Percentiles rank a stretch among this genome's conserved stretches.
Conservation (phyloP, 1,140 invertebrate species). For the Saccostrea echinata region DNA sequence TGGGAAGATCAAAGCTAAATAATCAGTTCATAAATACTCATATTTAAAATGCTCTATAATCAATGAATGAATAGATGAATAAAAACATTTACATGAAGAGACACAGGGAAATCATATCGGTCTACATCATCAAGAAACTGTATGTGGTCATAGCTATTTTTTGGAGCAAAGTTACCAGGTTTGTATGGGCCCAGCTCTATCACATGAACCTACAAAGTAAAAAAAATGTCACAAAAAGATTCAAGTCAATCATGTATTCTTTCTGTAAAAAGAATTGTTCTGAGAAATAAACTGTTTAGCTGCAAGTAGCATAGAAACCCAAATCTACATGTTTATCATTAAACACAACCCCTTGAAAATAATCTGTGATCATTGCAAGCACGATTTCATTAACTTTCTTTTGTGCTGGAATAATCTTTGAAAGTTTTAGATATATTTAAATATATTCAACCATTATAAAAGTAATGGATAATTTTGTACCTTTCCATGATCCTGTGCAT, state of each 20-base stretch:
- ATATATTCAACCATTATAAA: no score
- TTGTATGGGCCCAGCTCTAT: conserved; percentile 79
- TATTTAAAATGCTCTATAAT: neutral
- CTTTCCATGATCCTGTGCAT: conserved; percentile 76
- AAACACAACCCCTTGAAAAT: no score
- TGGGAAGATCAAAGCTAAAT: neutral
- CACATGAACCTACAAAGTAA: conserved; percentile 74
- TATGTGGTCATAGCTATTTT: conserved; percentile 76
- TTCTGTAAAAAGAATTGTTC: no score
- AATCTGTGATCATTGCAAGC: no score
- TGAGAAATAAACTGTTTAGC: no score
- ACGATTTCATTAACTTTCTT: no score
- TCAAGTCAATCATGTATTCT: no score
- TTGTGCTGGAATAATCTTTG: no score
- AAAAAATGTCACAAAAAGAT: neutral
- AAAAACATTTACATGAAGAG: conserved; percentile 75
- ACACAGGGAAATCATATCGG: conserved; percentile 79
- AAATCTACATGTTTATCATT: no score
- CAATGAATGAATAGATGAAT: neutral
- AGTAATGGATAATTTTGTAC: conserved; percentile 58
- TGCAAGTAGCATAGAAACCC: no score
- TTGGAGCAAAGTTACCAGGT: conserved; percentile 78
- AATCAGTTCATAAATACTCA: no score
- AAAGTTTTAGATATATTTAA: no score
- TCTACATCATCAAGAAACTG: conserved; percentile 76